Base-by-base conservation (phyloP, 2,113 vertebrate species). In the Poicephalus gulielmi region DNA sequence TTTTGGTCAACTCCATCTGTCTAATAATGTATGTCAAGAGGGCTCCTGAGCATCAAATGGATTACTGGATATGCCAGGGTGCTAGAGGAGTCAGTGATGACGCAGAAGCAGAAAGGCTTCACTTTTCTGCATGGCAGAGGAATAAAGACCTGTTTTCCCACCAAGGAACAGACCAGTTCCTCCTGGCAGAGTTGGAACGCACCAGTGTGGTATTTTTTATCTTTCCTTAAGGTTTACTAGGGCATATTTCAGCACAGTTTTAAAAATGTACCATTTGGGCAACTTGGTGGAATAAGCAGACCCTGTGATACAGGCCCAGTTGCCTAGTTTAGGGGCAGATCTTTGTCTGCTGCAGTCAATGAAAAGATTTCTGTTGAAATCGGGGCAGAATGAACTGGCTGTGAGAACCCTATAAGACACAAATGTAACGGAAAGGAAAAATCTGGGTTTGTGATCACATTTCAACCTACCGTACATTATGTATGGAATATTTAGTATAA, bases 161-260 rank as follows among this genome's bases (percentile, higher is more conserved):
- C 31, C 39, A 33, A 33, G 2, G 1, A 41, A 53, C 49, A 79
- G 28, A 64, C 31, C 41, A n/a, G 31, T 46, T 92, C 66, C 31
- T 90, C 27, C 69, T 75, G 83, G n/a, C 57, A 80, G 57, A 92
- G n/a, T 55, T 59, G 33, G 78, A 52, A 73, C 57, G 30, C 20
- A 13, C 15, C 17, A 47, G 27, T 0, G 0, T 52, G 27, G 15
- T 35, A 43, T 81, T 88, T 83, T 83, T 20, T 59, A 2, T 1
- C 5, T 74, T 17, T 70, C 19, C 46, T 66, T 75, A 63, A 75
- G 31, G 23, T 69, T 82, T 85, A 62, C 19, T 78, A 33, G 44
- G 41, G 7, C 74, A 19, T 46, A 43, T 85, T 78, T 91, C 55
- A 89, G 57, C 50, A 71, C 10, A 33, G 16, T 55, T 90, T 93